Evolutionary conservation across 2,888 invertebrate genomes (phyloP), one percentile per base, ranked within the genome.

Genomic region (Leptopilina drosophilae): DNA sequence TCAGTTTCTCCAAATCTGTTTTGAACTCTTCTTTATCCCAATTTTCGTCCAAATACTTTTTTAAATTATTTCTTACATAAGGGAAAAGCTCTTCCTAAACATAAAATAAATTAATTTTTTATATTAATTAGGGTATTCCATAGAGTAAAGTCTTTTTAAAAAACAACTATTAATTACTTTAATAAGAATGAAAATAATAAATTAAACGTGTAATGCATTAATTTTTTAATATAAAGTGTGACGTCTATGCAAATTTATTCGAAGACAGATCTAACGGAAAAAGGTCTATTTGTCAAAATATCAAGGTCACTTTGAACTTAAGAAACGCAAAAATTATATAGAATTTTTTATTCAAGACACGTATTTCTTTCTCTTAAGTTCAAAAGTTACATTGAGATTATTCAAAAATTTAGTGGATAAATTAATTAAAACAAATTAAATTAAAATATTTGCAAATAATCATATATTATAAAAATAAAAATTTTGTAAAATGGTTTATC

Each of bases 51-150:
- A 98, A 90, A 90, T 95, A 97, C 77, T 93, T 92, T 87, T 95
- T 94, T 40, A 95, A 93, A 89, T 97, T 95, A 82, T 95, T 93
- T 85, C 94, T 94, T 0, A 96, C 96, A 89, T 96, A 98, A 0
- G 96, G 95, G 88, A 96, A 96, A 62, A 97, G 92, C 26, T 94
- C 94, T 82, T 97, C 96, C 96, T 97, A 91, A 64, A 92, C 92
- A 79, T 80, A 80, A 77, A 14, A 82, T 56, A 77, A 73, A 33
- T 73, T 49, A 0, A 49, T 49, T 9, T 64, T 64, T 73, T 1
- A 20, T 6, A 20, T 14, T 33, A 49, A 49, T 49, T 49, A 4
- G 2, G 33, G 5, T 3, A 33, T 5, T 33, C 3, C 20, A 20
- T 33, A 49, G 49, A 49, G 4, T 49, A 49, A 49, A 49, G 3